Evolutionary conservation across 2,113 vertebrate species (phyloP).

Genomic region (Eira barbara): DNA sequence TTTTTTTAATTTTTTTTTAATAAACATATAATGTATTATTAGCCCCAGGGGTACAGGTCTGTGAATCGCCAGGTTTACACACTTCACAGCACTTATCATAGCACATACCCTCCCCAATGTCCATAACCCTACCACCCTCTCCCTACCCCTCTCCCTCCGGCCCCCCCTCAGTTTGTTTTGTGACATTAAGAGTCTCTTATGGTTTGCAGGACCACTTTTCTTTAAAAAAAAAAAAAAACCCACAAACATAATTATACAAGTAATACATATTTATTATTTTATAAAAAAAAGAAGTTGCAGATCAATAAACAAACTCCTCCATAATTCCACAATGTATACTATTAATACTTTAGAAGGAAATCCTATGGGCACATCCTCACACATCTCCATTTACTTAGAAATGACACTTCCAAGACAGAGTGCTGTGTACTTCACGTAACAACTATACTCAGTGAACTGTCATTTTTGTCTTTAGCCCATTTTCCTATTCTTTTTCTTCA

Average conservation of each 20-base stretch:
- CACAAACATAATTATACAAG: background rate
- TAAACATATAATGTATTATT: no score
- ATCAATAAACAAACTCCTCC: background rate
- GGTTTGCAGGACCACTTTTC: background rate
- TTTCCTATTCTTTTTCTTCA: background rate
- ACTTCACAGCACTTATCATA: no score
- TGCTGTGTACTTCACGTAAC: background rate
- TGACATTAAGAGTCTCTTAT: no score
- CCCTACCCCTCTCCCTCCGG: no score
- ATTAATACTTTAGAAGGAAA: slow-evolving; percentile 21
- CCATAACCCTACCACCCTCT: no score
- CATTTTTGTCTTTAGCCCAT: background rate
- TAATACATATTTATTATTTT: background rate
- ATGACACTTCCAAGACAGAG: background rate
- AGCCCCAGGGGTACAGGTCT: no score
- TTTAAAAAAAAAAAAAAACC: background rate
- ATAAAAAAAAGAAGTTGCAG: background rate
- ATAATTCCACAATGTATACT: background rate
- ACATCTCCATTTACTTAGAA: slow-evolving; percentile 5
- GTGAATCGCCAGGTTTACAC: no score
- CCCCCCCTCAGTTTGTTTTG: no score
- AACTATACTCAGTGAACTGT: background rate
- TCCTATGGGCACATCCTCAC: background rate
- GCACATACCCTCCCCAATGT: no score
- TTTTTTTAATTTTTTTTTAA: no score